Percentiles rank a stretch among this genome's conserved stretches.
phyloP scores from a whole-genome alignment of 2,797 vertebrate species.

The Semotilus atromaculatus region DNA sequence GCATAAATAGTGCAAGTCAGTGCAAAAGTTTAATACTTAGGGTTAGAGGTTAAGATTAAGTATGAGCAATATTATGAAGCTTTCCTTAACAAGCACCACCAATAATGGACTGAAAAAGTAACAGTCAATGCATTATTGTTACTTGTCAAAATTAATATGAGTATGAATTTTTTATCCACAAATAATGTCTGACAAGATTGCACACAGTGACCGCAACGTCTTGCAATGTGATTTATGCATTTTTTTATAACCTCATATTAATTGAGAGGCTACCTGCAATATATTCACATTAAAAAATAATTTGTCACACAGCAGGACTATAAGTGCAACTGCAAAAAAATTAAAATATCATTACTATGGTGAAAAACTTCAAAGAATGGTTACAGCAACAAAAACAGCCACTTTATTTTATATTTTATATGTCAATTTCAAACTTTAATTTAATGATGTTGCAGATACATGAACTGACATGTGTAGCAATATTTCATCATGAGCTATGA shows the following conservation, averaged over 20 bases:
- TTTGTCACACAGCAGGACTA: slow-evolving; percentile 10
- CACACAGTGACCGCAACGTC: background rate
- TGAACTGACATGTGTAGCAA: background rate
- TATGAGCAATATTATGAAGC: background rate
- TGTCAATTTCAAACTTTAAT: background rate
- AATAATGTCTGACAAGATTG: background rate
- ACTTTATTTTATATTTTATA: background rate
- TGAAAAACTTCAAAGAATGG: slow-evolving; percentile 4
- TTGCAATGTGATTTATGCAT: background rate
- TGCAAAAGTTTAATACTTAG: background rate
- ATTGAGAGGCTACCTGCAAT: background rate
- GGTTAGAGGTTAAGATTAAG: background rate
- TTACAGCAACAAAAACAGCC: background rate
- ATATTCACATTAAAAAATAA: background rate
- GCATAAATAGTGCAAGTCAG: no score
- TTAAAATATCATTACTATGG: background rate
- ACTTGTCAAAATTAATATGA: background rate
- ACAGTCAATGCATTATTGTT: background rate
- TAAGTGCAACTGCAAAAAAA: background rate
- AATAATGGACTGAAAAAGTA: background rate
- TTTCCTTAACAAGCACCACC: background rate
- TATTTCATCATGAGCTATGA: slow-evolving; percentile 39
- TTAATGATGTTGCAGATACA: slow-evolving; percentile 3
- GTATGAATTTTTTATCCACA: background rate
- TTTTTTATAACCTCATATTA: background rate